A percentile compares a stretch with the other conserved stretches of the same genome.
Evolutionary conservation across 2,113 vertebrate genomes (phyloP).

Genomic region (Mesitornis unicolor): DNA sequence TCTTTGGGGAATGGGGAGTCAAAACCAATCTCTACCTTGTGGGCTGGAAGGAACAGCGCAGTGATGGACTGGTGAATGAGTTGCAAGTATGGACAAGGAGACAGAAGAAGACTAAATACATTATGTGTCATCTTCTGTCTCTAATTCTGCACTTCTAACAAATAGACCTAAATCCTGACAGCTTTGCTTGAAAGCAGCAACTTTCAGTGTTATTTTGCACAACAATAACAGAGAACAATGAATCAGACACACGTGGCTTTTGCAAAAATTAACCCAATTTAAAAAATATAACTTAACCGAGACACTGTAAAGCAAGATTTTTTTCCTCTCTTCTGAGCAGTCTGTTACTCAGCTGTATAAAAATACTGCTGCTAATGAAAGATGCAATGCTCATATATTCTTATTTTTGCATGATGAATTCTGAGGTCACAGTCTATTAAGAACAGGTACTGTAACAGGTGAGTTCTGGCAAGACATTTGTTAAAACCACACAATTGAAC

Average conservation of each 20-base stretch:
- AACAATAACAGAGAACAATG: background rate
- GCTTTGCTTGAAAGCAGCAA: background rate
- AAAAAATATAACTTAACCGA: constrained; percentile 1
- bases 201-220: background rate
- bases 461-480: background rate
- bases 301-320: background rate
- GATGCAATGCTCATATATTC: constrained; percentile 36
- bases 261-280: constrained; percentile 27
- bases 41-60: background rate
- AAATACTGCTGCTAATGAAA: constrained; percentile 24
- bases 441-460: background rate
- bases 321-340: background rate
- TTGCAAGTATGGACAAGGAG: background rate
- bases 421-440: constrained; percentile 4
- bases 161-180: background rate
- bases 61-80: background rate
- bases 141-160: background rate
- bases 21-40: background rate
- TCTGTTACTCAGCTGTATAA: constrained; percentile 43
- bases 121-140: background rate
- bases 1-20: background rate
- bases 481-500: background rate
- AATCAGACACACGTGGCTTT: constrained; percentile 5
- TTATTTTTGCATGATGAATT: constrained; percentile 6
- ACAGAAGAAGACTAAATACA: background rate